A percentile compares a stretch with the other conserved stretches of the same genome.
Conservation (phyloP, 2,797 vertebrate species). For the Moxostoma hubbsi region DNA sequence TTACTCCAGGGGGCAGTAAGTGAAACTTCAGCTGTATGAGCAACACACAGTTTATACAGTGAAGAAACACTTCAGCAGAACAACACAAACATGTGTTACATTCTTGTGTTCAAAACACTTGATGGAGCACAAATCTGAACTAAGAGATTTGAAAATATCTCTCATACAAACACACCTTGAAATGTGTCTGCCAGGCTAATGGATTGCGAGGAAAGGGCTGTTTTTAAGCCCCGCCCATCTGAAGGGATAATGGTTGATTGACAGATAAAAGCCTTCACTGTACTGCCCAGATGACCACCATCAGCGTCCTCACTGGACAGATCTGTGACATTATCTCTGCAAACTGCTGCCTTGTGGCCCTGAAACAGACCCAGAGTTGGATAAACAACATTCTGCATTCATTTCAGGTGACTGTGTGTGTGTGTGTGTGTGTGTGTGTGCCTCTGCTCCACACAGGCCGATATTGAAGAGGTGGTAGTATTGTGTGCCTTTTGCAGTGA, state of each 20-base stretch:
- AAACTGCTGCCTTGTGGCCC: slow-evolving; percentile 85
- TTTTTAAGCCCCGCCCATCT: slow-evolving; percentile 90
- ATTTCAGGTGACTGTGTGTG: slow-evolving; percentile 7
- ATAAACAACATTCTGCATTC: neutral
- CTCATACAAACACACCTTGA: slow-evolving; percentile 78
- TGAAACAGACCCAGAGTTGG: slow-evolving; percentile 49
- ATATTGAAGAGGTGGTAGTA: slow-evolving; percentile 97
- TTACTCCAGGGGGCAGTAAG: no score
- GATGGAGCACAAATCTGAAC: no score
- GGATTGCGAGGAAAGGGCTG: slow-evolving; percentile 92
- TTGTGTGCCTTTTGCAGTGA: slow-evolving; percentile 95
- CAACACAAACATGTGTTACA: no score
- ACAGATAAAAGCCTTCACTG: slow-evolving; percentile 91
- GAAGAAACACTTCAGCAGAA: no score
- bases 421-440: slow-evolving; percentile 58
- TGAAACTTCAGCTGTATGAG: no score
- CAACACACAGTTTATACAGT: no score
- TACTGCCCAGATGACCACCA: slow-evolving; percentile 76
- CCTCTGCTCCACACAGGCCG: slow-evolving; percentile 92
- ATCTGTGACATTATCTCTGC: slow-evolving; percentile 94
- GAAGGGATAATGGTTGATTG: slow-evolving; percentile 97
- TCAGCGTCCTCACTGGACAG: slow-evolving; percentile 83
- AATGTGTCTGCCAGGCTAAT: slow-evolving; percentile 93
- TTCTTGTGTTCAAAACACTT: no score
- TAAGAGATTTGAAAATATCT: neutral